Evolutionary conservation across 92 coral and sea anemone genomes (phyloP), one percentile per base, ranked within the genome.

Genomic region (Muricea muricata): DNA sequence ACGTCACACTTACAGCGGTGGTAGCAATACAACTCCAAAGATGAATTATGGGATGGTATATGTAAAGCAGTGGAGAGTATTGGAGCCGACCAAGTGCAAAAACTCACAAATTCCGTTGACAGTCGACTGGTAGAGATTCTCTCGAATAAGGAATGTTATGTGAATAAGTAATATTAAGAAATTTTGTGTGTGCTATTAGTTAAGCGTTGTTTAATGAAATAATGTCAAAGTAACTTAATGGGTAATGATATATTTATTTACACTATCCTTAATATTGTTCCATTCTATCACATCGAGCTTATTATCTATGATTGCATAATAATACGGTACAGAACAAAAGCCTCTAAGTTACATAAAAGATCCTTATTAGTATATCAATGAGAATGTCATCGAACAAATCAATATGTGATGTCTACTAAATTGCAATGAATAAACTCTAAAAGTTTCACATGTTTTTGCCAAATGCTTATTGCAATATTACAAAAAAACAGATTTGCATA

Each of bases 281-380:
- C 58, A 50, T 50, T 50, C 18, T 20, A 50, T 50, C 58, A 50
- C 13, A 14, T 50, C 4, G 20, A 58, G 24, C 67, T 32, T 21
- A 58, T 58, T 20, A 32, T 58, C 24, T 58, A 58, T 58, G 29
- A 20, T 58, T 58, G 67, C 67, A 58, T 58, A 58, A 20, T 58
- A 58, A 20, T 58, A 29, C 24, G 32, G 32, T 0, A 25, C 67
- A 58, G 67, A 58, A 58, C 67, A 58, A 58, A 58, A 21, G 67
- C 67, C 6, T 14, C 32, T 58, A 3, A 58, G 20, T 58, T 58
- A 0, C 29, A 58, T 58, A 58, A 58, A 0, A 58, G 13, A 32
- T 58, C 67, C 67, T 58, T 20, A 58, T 58, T 29, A 32, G 26
- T 4, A 20, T 37, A 7, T 58, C 26, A 20, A 18, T 0, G 1